Conservation (phyloP, 2,113 vertebrate genomes). For the Oreamnos americanus region DNA sequence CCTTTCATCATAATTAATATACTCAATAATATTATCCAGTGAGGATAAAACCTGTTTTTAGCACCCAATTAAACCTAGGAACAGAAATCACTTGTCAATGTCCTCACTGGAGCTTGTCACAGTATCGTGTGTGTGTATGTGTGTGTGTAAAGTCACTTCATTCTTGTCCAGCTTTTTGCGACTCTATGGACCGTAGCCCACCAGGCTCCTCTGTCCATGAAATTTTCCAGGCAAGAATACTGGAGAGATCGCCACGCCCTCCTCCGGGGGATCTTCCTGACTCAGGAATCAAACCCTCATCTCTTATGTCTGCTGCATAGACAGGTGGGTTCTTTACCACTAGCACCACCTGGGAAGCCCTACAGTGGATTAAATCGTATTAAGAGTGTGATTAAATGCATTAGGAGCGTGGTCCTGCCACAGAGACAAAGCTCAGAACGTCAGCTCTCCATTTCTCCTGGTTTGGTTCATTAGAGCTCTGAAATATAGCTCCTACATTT, state of each 20-base stretch:
- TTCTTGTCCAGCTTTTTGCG: background rate
- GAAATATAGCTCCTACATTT: background rate
- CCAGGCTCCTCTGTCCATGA: background rate
- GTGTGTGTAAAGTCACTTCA: background rate
- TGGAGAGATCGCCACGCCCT: background rate
- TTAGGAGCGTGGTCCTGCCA: background rate
- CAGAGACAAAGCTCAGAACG: background rate
- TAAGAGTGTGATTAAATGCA: background rate
- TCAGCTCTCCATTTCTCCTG: background rate
- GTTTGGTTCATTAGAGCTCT: background rate
- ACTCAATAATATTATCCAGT: background rate
- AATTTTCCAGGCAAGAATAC: background rate
- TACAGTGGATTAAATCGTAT: fast-evolving
- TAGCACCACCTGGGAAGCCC: background rate
- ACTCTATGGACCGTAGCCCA: background rate
- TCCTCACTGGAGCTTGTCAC: background rate
- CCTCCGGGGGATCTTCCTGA: background rate
- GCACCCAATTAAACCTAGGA: background rate
- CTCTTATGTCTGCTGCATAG: background rate
- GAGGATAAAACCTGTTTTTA: background rate
- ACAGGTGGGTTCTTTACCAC: background rate
- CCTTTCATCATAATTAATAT: background rate
- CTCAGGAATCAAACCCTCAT: background rate
- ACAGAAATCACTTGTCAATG: background rate
- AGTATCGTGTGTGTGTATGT: background rate